These are phyloP conservation scores for Meda fulgida DNA, from an alignment of 2,797 vertebrate species.

Conservation along the genomic window DNA sequence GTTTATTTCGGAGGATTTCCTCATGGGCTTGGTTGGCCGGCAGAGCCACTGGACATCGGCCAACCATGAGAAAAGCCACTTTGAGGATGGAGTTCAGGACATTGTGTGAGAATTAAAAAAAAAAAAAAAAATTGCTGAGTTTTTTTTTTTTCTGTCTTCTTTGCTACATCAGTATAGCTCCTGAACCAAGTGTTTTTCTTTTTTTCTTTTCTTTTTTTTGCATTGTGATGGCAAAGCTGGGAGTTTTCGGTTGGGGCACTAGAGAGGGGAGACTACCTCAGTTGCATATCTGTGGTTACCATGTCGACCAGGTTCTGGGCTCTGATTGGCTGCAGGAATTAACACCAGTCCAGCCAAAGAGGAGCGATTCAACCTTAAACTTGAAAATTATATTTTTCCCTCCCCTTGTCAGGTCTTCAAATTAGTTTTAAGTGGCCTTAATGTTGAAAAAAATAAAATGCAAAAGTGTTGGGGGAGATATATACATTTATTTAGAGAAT, in stretches of 20 bases:
- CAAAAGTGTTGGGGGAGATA: constrained; percentile 43
- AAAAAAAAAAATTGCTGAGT: constrained; percentile 77
- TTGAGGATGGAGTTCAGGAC: constrained; percentile 69
- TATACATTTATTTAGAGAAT: constrained; percentile 51
- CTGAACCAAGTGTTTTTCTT: constrained; percentile 79
- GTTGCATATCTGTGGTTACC: constrained; percentile 86
- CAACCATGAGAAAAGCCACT: constrained; percentile 73
- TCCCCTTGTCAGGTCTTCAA: constrained; percentile 79
- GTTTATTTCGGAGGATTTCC: constrained; percentile 73
- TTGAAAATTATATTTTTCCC: constrained; percentile 51
- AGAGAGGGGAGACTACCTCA: constrained; percentile 86
- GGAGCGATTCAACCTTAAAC: constrained; percentile 77
- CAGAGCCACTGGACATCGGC: constrained; percentile 76
- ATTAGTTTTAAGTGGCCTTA: constrained; percentile 96
- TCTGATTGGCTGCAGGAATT: constrained; percentile 74
- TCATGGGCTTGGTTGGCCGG: constrained; percentile 74
- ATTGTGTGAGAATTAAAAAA: constrained; percentile 64
- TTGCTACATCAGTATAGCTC: constrained; percentile 76
- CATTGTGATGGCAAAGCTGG: constrained; percentile 64
- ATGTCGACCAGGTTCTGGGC: constrained; percentile 84
- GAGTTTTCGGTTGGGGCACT: constrained; percentile 82
- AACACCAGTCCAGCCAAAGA: constrained; percentile 80
- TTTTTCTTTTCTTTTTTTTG: constrained; percentile 59
- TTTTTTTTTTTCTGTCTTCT: constrained; percentile 55
- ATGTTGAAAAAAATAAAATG: constrained; percentile 64